phyloP scores from a whole-genome alignment of 2,888 invertebrate genomes.

The Andrena flavipes region DNA sequence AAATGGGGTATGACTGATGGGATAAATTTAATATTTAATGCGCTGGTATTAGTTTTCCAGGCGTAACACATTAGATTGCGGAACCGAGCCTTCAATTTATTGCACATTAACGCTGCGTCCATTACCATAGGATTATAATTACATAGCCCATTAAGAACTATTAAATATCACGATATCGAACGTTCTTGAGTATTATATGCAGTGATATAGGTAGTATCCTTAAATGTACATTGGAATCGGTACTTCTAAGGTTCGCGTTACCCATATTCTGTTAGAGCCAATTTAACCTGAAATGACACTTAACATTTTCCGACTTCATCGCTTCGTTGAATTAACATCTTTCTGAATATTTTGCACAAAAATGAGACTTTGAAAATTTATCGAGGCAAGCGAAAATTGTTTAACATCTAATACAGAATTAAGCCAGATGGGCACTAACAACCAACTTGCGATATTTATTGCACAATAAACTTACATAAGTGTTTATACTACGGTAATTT shows the following conservation, averaged over 20 bases:
- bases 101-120: not conserved
- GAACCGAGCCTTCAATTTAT: not conserved
- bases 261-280: not conserved
- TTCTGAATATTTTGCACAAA: too few species aligned
- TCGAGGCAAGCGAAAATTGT: too few species aligned
- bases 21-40: slow-evolving; percentile 12
- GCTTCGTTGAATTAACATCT: too few species aligned
- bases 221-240: not conserved
- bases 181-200: not conserved
- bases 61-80: not conserved
- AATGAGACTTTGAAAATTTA: too few species aligned
- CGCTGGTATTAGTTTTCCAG: slow-evolving; percentile 1
- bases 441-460: too few species aligned
- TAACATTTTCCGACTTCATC: too few species aligned
- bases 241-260: not conserved
- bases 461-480: too few species aligned
- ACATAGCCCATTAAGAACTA: not conserved
- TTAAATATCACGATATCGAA: not conserved
- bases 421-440: too few species aligned
- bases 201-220: too few species aligned
- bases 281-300: too few species aligned
- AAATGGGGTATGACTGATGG: not conserved
- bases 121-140: slow-evolving; percentile 12
- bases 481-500: too few species aligned
- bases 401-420: too few species aligned